Evolutionary conservation across 2,797 vertebrate species (phyloP).

Genomic region (Craterocephalus amniculus): DNA sequence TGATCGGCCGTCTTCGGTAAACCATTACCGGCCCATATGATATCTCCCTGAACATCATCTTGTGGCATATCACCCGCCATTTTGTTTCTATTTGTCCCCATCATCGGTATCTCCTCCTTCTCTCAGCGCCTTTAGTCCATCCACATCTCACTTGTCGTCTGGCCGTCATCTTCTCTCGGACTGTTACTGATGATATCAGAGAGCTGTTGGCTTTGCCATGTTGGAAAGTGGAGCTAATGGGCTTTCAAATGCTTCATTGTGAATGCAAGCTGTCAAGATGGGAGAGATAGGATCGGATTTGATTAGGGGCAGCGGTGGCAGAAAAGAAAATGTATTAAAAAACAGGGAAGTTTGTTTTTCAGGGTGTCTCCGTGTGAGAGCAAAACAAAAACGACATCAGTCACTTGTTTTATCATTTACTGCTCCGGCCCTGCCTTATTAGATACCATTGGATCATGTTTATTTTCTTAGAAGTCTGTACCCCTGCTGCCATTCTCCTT

Average conservation of each 20-base stretch:
- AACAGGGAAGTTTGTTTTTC: conserved; percentile 37
- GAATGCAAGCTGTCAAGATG: conserved; percentile 67
- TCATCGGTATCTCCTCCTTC: conserved; percentile 57
- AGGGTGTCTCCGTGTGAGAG: conserved; percentile 2
- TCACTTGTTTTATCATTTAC: conserved; percentile 31
- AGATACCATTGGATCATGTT: conserved; percentile 48
- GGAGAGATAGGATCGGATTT: conserved; percentile 73
- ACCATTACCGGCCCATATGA: conserved; percentile 30
- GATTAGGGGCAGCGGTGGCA: conserved; percentile 48
- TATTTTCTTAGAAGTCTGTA: conserved; percentile 45
- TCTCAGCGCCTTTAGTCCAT: conserved; percentile 57
- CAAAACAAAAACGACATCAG: conserved; percentile 39
- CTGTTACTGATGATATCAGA: conserved; percentile 70
- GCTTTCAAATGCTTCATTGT: conserved; percentile 72
- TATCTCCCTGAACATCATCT: conserved; percentile 52
- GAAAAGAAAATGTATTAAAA: conserved; percentile 63
- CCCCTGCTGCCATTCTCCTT: conserved; percentile 35
- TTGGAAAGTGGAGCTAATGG: conserved; percentile 68
- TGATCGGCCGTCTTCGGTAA: conserved; percentile 28
- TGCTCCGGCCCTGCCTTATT: conserved; percentile 28
- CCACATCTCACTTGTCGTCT: conserved; percentile 69
- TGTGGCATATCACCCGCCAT: conserved; percentile 49
- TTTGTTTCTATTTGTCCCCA: conserved; percentile 76
- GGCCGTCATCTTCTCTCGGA: conserved; percentile 69
- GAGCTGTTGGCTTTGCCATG: conserved; percentile 52